Base-by-base conservation (phyloP, 1,140 invertebrate species). In the Diploscapter pachys region DNA sequence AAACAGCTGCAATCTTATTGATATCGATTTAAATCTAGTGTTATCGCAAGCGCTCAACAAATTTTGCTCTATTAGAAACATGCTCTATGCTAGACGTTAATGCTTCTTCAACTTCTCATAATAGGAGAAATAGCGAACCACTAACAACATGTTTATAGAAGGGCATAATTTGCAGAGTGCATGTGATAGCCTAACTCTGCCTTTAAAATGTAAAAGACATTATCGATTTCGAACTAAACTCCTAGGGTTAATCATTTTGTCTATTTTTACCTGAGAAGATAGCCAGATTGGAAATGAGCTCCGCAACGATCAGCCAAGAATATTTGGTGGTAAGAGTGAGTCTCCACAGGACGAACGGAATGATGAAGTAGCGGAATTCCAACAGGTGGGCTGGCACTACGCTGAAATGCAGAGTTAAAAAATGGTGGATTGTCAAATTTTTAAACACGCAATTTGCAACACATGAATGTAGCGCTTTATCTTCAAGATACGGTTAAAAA, bases 321-420 rank as follows among this genome's bases (percentile, higher is more conserved):
- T 57, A 31, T 48, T 57, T 55, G 50, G 64, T 71, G 8, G 8
- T 8, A 53, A 68, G 52, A 49, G 80, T 57, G 4, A 96, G 82
- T 61, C 95, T 89, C 69, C 93, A 90, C 50, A 98, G 86, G 13
- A 96, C 86, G 83, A 92, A 99, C 0, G 95, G 94, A 53, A 96
- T 87, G 53, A 98, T 91, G 86, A 96, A 99, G 86, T 99, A 99
- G 49, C 96, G 89, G 63, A 95, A 90, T 86, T 99, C 96, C 1
- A 98, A 85, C 54, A 99, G 87, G 80, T 90, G 90, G 81, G 97
- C 94, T 5, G 94, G 92, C 13, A 92, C 89, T 6, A 95, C 82
- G 55, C 88, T 73, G 50, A 88, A 50, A 94, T 82, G 62, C 89
- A 86, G 80, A 90, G 91, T 11, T 90, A 89, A 61, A 80, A 71